These are phyloP conservation scores for Tetramorium parvispinum DNA, from an alignment of 1,140 invertebrate species.

Conservation along the genomic window DNA sequence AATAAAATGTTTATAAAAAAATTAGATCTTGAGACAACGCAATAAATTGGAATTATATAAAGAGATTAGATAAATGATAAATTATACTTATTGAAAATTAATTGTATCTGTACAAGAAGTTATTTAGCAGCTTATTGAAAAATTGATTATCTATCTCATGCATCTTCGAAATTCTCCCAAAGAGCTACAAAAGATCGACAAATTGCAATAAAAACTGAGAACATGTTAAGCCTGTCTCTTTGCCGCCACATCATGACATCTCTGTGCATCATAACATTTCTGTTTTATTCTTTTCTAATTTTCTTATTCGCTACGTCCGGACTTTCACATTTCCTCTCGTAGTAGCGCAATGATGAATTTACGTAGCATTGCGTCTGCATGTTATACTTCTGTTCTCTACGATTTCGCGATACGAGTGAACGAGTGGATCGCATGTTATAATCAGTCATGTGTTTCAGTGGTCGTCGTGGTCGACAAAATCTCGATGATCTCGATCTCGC, in stretches of 20 bases:
- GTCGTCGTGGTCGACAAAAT: background rate
- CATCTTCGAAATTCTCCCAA: background rate
- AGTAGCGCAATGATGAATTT: background rate
- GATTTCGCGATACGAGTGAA: background rate
- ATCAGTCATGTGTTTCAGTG: conserved; percentile 31
- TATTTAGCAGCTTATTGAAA: background rate
- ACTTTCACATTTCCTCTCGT: background rate
- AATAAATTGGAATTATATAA: too few relatives aligned
- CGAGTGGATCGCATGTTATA: background rate
- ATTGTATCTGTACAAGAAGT: background rate
- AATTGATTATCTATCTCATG: background rate
- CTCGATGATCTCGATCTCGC: background rate
- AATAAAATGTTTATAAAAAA: background rate
- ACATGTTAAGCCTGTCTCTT: background rate
- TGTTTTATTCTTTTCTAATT: conserved; percentile 5
- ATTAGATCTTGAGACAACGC: too few relatives aligned
- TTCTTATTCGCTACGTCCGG: background rate
- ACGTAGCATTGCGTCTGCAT: background rate
- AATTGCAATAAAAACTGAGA: background rate
- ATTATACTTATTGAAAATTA: background rate
- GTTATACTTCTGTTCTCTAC: background rate
- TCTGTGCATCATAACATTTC: background rate
- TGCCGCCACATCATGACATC: too few relatives aligned
- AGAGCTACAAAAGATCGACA: background rate
- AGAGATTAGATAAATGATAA: too few relatives aligned